These are phyloP conservation scores for Characodon lateralis DNA, from an alignment of 2,797 vertebrate species.

Conservation along the genomic window DNA sequence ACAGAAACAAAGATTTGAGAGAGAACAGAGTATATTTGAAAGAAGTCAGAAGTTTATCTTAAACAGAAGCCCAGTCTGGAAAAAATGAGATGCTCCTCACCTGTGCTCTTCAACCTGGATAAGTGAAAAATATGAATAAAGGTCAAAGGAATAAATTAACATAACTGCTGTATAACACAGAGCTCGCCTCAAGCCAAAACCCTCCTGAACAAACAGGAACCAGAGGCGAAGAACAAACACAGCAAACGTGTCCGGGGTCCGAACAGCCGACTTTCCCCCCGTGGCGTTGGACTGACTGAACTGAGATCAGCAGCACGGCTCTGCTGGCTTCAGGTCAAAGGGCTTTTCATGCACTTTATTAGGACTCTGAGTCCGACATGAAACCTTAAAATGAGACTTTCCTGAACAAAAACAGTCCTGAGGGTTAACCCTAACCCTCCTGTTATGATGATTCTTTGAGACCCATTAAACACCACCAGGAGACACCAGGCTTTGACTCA, in stretches of 20 bases:
- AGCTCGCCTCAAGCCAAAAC: conserved; percentile 19
- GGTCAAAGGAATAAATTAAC: conserved; percentile 14
- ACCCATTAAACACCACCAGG: background rate
- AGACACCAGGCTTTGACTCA: background rate
- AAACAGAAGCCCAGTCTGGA: background rate
- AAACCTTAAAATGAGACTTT: background rate
- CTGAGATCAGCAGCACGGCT: background rate
- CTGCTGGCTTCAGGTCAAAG: background rate
- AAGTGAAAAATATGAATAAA: conserved; percentile 13
- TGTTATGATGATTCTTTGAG: background rate
- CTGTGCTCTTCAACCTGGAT: conserved; percentile 20
- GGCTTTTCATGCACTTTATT: background rate
- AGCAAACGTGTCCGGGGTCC: conserved; percentile 37
- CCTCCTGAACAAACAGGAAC: conserved; percentile 53
- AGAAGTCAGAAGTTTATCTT: background rate
- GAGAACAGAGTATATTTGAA: too few relatives aligned
- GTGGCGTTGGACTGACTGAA: background rate
- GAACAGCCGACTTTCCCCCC: conserved; percentile 6
- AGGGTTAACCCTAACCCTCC: background rate
- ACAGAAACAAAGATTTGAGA: too few relatives aligned
- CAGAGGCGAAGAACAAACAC: conserved; percentile 54
- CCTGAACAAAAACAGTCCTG: background rate
- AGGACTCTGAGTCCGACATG: background rate
- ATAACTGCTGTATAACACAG: conserved; percentile 3
- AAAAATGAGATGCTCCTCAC: accelerated